A percentile compares a stretch with the other conserved stretches of the same genome.
These are phyloP conservation scores for Diorhabda elongata DNA, from an alignment of 1,140 invertebrate genomes.

Conservation along the genomic window DNA sequence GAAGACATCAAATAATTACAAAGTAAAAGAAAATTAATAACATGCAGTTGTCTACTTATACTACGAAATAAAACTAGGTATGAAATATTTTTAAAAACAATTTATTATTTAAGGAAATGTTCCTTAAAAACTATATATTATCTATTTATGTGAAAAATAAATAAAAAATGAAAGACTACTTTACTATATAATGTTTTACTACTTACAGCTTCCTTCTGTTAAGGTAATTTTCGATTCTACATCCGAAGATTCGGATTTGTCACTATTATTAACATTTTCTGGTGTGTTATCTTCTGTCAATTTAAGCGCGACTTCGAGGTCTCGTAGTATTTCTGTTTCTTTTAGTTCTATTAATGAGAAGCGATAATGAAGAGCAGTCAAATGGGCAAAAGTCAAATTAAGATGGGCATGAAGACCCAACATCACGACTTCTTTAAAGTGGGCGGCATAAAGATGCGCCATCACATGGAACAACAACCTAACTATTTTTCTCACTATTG, in stretches of 20 bases:
- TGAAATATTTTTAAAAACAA: too few relatives aligned
- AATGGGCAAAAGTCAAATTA: constrained; percentile 94
- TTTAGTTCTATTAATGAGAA: constrained; percentile 92
- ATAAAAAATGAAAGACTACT: not conserved
- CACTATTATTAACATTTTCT: constrained; percentile 29
- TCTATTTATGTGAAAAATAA: too few relatives aligned
- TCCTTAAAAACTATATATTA: too few relatives aligned
- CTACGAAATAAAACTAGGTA: too few relatives aligned
- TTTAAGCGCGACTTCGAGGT: constrained; percentile 70
- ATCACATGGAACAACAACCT: constrained; percentile 95
- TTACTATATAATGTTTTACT: not conserved
- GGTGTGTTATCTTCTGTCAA: constrained; percentile 51
- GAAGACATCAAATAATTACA: too few relatives aligned
- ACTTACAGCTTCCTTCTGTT: constrained; percentile 27
- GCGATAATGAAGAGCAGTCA: constrained; percentile 82
- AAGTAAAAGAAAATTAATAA: too few relatives aligned
- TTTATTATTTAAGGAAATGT: too few relatives aligned
- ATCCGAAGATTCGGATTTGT: constrained; percentile 24
- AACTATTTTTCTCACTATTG: constrained; percentile 92
- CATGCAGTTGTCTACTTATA: too few relatives aligned
- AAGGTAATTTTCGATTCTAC: constrained; percentile 19
- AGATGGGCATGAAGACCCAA: constrained; percentile 90
- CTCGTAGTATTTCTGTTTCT: constrained; percentile 91
- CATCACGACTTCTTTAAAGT: constrained; percentile 91
- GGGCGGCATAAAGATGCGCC: constrained; percentile 96